Evolutionary conservation across 1,140 invertebrate genomes (phyloP), one percentile per base, ranked within the genome.

Genomic region (Tetramorium alpestre): DNA sequence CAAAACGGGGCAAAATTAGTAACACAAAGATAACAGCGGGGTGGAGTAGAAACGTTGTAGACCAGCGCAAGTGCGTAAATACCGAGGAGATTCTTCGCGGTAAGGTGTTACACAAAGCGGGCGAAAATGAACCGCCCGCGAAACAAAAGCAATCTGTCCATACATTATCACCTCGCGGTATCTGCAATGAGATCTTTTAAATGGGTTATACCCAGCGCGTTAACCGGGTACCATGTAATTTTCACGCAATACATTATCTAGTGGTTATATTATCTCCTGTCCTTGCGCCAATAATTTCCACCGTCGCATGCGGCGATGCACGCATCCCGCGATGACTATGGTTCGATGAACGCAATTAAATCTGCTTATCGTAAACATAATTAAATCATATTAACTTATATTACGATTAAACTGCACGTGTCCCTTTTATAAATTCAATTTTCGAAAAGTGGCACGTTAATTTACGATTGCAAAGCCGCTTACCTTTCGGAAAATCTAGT

Each of bases 181-280:
- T 86, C 85, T 81, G 64, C 85, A 84, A 84, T 75, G 80, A 84
- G 80, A 84, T 84, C 80, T 84, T 84, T 84, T 73, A 84, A 84
- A 84, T 73, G 80, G 80, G 80, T 84, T 49, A 75, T 28, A 73
- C 80, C 41, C 67, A 18, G 54, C 69, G 54, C 69, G 41, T 84
- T 73, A 73, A 84, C 69, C 25, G 69, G 54, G 18, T 60, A 73
- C 67, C 54, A 49, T 73, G 54, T 84, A 84, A 84, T 84, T 84
- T 84, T 84, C 80, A 75, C 80, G 69, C 80, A 62, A 60, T 75
- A 75, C 69, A 73, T 84, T 75, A 84, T 75, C 54, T 60, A 73
- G 69, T 25, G 54, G 70, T 62, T 72, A 60, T 75, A 84, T 73
- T 84, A 84, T 62, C 80, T 49, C 25, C 44, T 69, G 54, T 73